These are phyloP conservation scores for Dione juno DNA, from an alignment of 2,888 invertebrate genomes.

Conservation along the genomic window DNA sequence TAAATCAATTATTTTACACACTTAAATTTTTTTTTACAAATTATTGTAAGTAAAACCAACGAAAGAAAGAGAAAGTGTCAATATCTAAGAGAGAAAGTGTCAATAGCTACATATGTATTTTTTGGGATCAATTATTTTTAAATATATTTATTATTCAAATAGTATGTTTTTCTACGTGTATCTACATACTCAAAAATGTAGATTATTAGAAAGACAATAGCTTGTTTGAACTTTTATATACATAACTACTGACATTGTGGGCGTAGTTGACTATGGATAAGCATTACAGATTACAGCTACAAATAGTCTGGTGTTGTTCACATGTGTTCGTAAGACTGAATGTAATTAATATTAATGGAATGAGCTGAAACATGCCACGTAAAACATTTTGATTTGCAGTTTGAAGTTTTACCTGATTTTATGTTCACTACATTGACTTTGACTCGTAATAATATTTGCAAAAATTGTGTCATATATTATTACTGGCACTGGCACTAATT, in stretches of 20 bases:
- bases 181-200: neutral
- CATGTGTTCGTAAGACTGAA: conserved; percentile 6
- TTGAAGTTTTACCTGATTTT: neutral
- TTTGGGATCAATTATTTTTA: neutral
- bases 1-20: too few relatives aligned
- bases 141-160: neutral
- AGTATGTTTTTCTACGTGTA: too few relatives aligned
- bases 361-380: neutral
- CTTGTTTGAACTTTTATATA: conserved; percentile 3
- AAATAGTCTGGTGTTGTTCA: conserved; percentile 10
- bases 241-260: neutral
- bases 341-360: conserved; percentile 19
- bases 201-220: neutral
- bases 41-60: too few relatives aligned
- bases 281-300: conserved; percentile 18
- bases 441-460: neutral
- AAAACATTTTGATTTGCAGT: neutral
- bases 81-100: too few relatives aligned
- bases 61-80: too few relatives aligned
- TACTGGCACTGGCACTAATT: too few relatives aligned
- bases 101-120: neutral
- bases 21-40: too few relatives aligned
- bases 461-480: too few relatives aligned
- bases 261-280: conserved; percentile 7
- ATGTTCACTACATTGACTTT: neutral